Conservation (phyloP, 2,797 vertebrate species). For the Hemibagrus guttatus region DNA sequence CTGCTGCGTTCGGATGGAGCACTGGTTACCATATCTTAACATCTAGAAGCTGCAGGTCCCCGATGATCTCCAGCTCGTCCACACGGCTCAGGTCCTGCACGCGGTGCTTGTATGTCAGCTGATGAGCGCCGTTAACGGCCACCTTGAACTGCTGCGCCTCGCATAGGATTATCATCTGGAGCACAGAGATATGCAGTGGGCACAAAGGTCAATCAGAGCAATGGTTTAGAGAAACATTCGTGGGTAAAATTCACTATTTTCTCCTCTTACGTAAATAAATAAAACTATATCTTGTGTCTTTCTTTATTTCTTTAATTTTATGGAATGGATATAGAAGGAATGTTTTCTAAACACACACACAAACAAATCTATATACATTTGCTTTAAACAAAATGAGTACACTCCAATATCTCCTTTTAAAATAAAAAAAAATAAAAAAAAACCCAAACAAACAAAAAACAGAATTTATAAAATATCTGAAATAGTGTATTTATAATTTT, state of each 20-base stretch:
- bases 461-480: neutral
- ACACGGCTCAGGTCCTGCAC: conserved; percentile 83
- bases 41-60: conserved; percentile 80
- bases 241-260: neutral
- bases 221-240: neutral
- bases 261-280: neutral
- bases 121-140: conserved; percentile 85
- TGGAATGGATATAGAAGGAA: neutral
- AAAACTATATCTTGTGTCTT: neutral
- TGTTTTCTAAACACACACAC: neutral
- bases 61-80: conserved; percentile 73
- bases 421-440: too few relatives aligned
- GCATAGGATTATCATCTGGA: conserved; percentile 85
- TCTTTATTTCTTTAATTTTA: neutral
- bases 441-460: too few relatives aligned
- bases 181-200: neutral
- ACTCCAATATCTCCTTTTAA: neutral
- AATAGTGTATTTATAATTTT: neutral
- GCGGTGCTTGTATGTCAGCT: conserved; percentile 85
- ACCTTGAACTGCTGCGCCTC: conserved; percentile 80
- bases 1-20: neutral
- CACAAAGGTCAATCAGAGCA: neutral
- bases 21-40: conserved; percentile 72
- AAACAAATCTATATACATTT: neutral
- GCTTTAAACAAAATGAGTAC: neutral